A percentile compares a stretch with the other conserved stretches of the same genome.
phyloP scores from a whole-genome alignment of 2,888 invertebrate genomes.

The Caenorhabditis becei region DNA sequence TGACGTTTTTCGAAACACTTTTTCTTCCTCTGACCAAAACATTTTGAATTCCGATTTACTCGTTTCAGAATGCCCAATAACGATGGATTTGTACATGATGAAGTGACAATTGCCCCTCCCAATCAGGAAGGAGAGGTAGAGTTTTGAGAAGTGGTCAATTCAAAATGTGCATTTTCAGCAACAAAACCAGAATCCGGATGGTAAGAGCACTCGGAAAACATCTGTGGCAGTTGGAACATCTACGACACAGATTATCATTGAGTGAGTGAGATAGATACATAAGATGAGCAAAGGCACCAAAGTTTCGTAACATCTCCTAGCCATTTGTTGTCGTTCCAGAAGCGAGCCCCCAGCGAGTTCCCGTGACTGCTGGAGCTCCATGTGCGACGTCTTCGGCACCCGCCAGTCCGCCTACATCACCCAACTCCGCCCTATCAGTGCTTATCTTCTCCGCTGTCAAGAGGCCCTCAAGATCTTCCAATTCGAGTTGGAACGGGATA shows the following conservation, averaged over 20 bases:
- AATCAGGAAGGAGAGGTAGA: slow-evolving; percentile 11
- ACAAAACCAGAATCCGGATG: slow-evolving; percentile 6
- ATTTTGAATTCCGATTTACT: background rate
- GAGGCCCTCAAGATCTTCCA: slow-evolving; percentile 64
- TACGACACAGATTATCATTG: slow-evolving; percentile 54
- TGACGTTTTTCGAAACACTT: background rate
- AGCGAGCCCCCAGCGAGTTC: slow-evolving; percentile 38
- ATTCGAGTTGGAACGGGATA: slow-evolving; percentile 64
- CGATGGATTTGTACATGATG: slow-evolving; percentile 52
- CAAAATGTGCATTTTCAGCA: background rate
- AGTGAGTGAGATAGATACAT: too few relatives aligned
- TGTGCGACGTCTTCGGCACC: slow-evolving; percentile 72
- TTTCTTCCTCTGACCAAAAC: background rate
- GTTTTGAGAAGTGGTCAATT: background rate
- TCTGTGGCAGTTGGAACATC: slow-evolving; percentile 58
- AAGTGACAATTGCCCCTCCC: background rate
- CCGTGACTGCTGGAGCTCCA: slow-evolving; percentile 62
- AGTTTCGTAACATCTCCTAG: background rate
- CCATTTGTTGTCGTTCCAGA: slow-evolving; percentile 15
- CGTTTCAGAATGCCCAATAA: slow-evolving; percentile 50
- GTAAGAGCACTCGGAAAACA: slow-evolving; percentile 10
- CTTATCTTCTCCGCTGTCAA: slow-evolving; percentile 62
- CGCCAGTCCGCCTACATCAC: slow-evolving; percentile 68
- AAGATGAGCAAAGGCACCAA: too few relatives aligned
- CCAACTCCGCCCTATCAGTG: slow-evolving; percentile 65